A percentile compares a stretch with the other conserved stretches of the same genome.
Evolutionary conservation across 2,888 invertebrate species (phyloP).

Genomic region (Limnephilus rhombicus): DNA sequence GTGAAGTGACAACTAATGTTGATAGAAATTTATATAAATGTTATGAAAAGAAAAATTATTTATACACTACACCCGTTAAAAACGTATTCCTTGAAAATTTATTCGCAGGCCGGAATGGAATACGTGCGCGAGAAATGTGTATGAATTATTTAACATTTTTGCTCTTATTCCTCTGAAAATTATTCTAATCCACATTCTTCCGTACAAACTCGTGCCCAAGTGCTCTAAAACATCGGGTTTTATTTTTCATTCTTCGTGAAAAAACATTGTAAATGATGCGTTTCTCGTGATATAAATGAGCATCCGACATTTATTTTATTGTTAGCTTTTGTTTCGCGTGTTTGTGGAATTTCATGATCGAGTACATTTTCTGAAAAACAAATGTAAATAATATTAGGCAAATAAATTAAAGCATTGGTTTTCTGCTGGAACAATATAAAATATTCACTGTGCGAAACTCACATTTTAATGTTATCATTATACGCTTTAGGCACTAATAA

Average conservation of each 20-base stretch:
- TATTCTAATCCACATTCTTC: slow-evolving; percentile 27
- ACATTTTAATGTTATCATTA: too few relatives aligned
- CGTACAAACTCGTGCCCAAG: slow-evolving; percentile 2
- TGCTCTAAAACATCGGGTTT: slow-evolving; percentile 11
- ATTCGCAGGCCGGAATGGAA: neutral
- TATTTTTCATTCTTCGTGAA: neutral
- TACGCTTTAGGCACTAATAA: too few relatives aligned
- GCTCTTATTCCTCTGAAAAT: neutral
- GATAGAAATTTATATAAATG: neutral
- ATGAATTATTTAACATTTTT: slow-evolving; percentile 24
- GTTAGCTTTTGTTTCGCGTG: neutral
- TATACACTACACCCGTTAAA: neutral
- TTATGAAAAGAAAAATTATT: neutral
- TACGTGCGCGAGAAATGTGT: slow-evolving; percentile 5
- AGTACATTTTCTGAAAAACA: neutral
- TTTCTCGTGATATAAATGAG: neutral
- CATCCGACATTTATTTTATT: neutral
- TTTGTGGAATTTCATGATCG: neutral
- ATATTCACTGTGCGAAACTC: neutral
- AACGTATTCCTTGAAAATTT: slow-evolving; percentile 17
- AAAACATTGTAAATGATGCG: slow-evolving; percentile 1
- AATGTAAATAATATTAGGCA: neutral
- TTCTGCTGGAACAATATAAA: neutral
- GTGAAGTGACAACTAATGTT: neutral
- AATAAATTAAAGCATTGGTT: neutral